phyloP scores from a whole-genome alignment of 2,113 vertebrate genomes.

The Pyrgilauda ruficollis region DNA sequence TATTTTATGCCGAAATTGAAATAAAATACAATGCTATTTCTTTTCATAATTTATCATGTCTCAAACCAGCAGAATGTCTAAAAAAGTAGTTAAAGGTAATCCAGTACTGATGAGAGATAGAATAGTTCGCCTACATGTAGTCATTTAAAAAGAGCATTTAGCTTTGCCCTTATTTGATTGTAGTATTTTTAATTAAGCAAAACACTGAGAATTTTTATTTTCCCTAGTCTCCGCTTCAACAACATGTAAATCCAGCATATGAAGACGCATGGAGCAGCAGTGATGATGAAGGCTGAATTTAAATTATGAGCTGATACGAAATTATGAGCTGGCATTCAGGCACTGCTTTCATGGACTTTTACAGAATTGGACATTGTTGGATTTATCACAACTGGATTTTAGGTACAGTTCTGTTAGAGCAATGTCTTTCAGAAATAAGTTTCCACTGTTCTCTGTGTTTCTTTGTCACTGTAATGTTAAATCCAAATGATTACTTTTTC shows the following conservation, averaged over 20 bases:
- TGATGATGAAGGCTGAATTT: constrained; percentile 81
- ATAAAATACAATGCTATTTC: neutral
- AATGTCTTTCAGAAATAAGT: neutral
- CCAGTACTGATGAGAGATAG: neutral
- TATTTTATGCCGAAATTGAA: neutral
- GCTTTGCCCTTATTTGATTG: neutral
- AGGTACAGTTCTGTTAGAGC: neutral
- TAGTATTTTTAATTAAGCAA: neutral
- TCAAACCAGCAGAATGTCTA: neutral
- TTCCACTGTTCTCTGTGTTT: neutral
- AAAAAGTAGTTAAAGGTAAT: neutral
- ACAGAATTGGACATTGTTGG: neutral
- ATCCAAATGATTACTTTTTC: neutral
- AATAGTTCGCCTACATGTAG: neutral
- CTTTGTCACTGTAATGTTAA: neutral
- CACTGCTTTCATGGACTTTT: neutral
- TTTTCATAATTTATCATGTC: neutral
- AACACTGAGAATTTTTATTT: neutral
- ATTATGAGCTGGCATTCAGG: neutral
- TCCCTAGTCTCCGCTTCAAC: constrained; percentile 69
- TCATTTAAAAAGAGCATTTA: neutral
- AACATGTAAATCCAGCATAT: constrained; percentile 80
- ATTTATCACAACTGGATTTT: neutral
- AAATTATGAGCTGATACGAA: neutral
- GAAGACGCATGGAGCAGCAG: constrained; percentile 94